Percentiles rank a stretch among this genome's conserved stretches.
phyloP scores from a whole-genome alignment of 2,113 vertebrate genomes.

The Clinocottus analis region DNA sequence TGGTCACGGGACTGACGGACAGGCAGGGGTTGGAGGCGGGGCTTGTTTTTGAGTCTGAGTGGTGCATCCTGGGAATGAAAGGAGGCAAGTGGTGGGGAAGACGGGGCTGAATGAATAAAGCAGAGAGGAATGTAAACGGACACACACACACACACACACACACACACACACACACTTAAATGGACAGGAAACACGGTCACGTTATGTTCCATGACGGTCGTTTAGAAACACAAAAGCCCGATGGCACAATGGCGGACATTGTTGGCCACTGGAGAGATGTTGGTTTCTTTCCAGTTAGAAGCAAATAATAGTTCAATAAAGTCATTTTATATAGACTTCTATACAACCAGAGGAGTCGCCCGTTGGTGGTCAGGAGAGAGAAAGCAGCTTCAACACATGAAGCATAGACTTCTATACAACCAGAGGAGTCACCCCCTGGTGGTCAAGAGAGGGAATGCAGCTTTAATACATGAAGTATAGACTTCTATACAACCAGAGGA shows the following conservation, averaged over 20 bases:
- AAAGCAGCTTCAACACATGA: too few species aligned
- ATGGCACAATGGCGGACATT: constrained; percentile 1
- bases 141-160: neutral
- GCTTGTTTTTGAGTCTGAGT: constrained; percentile 12
- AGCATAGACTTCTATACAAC: too few species aligned
- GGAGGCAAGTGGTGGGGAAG: constrained; percentile 1
- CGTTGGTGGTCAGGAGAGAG: too few species aligned
- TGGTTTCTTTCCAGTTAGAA: neutral
- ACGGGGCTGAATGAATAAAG: constrained; percentile 1
- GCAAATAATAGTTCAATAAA: too few species aligned
- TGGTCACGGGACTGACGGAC: constrained; percentile 68
- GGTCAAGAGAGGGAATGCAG: too few species aligned
- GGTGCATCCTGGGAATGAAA: constrained; percentile 1
- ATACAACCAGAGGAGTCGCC: too few species aligned
- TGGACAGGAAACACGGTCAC: constrained; percentile 44
- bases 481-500: too few species aligned
- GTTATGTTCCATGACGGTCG: constrained; percentile 13
- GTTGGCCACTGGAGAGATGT: constrained; percentile 16
- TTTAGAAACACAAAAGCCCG: neutral
- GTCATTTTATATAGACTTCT: too few species aligned
- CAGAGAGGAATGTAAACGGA: constrained; percentile 42
- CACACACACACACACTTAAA: too few species aligned
- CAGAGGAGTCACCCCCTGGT: too few species aligned
- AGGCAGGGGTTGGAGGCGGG: constrained; percentile 55
- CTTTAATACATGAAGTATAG: too few species aligned